A percentile compares a stretch with the other conserved stretches of the same genome.
phyloP scores from a whole-genome alignment of 2,888 invertebrate species.

The Xylota segnis region DNA sequence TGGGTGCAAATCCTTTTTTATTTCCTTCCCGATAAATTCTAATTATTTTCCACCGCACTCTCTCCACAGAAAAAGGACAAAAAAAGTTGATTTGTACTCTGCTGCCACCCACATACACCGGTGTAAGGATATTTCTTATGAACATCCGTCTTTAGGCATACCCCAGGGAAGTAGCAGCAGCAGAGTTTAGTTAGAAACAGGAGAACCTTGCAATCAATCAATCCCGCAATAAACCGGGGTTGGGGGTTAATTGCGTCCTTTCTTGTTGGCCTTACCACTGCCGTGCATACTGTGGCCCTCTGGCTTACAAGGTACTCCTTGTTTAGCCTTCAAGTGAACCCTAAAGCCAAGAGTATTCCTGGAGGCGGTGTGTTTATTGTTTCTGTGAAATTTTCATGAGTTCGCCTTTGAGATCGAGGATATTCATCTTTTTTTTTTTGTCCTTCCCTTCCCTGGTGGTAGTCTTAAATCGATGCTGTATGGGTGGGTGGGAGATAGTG shows the following conservation, averaged over 20 bases:
- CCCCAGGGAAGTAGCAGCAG: background rate
- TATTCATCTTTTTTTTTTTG: conserved; percentile 14
- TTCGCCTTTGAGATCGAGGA: background rate
- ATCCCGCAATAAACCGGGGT: conserved; percentile 15
- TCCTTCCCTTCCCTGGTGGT: background rate
- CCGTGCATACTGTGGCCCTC: background rate
- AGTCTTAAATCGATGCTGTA: background rate
- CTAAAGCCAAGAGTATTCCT: background rate
- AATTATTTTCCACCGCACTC: conserved; percentile 1
- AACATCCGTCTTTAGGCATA: background rate
- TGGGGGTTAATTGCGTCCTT: conserved; percentile 42
- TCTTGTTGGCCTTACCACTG: background rate
- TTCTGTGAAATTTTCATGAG: conserved; percentile 25
- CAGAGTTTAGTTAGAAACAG: conserved; percentile 4
- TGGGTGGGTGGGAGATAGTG: background rate
- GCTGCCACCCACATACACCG: background rate
- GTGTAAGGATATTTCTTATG: background rate
- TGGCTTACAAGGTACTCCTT: background rate
- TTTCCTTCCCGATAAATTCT: conserved; percentile 23
- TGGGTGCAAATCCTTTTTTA: conserved; percentile 5
- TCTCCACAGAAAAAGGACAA: background rate
- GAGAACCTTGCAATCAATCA: conserved; percentile 26
- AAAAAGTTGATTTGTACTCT: conserved; percentile 23
- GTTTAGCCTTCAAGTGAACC: conserved; percentile 1
- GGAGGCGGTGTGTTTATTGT: conserved; percentile 18